Evolutionary conservation across 2,888 invertebrate species (phyloP), one percentile per base, ranked within the genome.

Genomic region (Tetheella fluctuosa): DNA sequence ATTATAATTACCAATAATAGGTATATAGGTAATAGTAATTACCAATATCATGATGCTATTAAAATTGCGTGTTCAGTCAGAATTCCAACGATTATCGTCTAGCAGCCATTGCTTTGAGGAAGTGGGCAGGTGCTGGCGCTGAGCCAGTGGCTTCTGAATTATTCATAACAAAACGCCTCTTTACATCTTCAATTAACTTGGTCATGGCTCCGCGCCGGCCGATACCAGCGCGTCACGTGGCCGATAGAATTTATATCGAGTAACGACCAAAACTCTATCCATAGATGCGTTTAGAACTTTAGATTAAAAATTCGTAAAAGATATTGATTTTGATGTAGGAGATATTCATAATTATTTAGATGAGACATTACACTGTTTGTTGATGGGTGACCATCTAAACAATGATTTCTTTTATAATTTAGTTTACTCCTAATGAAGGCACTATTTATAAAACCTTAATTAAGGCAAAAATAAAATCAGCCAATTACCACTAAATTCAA

Each of bases 161-260:
- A 79, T 79, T 79, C 78, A 79, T 75, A 71, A 64, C 70, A 57
- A 63, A 64, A 66, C 68, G 68, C 68, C 75, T 73, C 71, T 76
- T 79, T 74, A 77, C 76, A 73, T 76, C 75, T 76, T 71, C 79
- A 76, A 77, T 77, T 77, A 78, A 76, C 70, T 66, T 62, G 64
- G 64, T 64, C 64, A 65, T 54, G 60, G 39, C n/a, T 39, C 2
- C n/a, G 5, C 39, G 5, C n/a, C 39, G 39, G 39, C 39, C 39
- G 39, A 39, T n/a, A n/a, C n/a, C n/a, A 39, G n/a, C 61, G 60
- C 59, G 62, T 61, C 64, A 58, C 55, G 34, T 34, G 55, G 5
- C 17, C 23, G 23, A 55, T 34, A 34, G 17, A 55, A 28, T 34
- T 55, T 55, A 55, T 55, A 55, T 48, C 48, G 48, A 48, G 48